A percentile compares a stretch with the other conserved stretches of the same genome.
Evolutionary conservation across 2,888 invertebrate genomes (phyloP).

Genomic region (Nesidiocoris tenuis): DNA sequence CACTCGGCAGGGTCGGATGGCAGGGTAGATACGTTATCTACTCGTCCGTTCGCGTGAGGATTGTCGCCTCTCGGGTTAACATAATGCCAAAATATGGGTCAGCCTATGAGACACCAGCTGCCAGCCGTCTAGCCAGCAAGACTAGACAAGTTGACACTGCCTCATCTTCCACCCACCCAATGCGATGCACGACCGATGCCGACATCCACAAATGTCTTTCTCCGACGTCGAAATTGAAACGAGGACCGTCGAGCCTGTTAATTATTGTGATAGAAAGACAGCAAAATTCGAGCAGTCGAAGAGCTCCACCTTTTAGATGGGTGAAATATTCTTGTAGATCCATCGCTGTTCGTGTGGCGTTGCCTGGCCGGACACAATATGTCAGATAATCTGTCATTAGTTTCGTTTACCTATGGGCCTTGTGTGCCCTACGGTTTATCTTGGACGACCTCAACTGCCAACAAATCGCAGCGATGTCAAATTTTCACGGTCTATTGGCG

Average conservation of each 20-base stretch:
- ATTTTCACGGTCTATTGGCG: no score
- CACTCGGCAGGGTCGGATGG: conserved; percentile 38
- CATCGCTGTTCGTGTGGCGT: no score
- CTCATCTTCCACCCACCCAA: not conserved
- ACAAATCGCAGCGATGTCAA: no score
- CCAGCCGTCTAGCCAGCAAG: no score
- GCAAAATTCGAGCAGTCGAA: conserved; percentile 4
- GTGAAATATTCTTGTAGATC: no score
- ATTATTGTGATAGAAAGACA: conserved; percentile 40
- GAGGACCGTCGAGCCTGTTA: conserved; percentile 26
- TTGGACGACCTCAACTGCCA: no score
- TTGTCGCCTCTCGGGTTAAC: conserved; percentile 14
- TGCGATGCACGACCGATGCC: not conserved
- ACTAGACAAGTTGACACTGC: not conserved
- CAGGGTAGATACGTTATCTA: conserved; percentile 22
- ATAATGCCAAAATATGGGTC: not conserved
- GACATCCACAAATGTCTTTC: not conserved
- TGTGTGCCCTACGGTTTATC: no score
- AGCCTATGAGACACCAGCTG: not conserved
- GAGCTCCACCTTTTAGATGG: not conserved
- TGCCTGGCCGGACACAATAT: no score
- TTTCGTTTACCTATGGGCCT: no score
- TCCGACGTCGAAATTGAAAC: not conserved
- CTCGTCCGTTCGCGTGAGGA: conserved; percentile 28
- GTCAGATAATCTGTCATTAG: no score